A percentile compares a stretch with the other conserved stretches of the same genome.
Conservation (phyloP, 2,888 invertebrate species). For the Ptilodon capucinus region DNA sequence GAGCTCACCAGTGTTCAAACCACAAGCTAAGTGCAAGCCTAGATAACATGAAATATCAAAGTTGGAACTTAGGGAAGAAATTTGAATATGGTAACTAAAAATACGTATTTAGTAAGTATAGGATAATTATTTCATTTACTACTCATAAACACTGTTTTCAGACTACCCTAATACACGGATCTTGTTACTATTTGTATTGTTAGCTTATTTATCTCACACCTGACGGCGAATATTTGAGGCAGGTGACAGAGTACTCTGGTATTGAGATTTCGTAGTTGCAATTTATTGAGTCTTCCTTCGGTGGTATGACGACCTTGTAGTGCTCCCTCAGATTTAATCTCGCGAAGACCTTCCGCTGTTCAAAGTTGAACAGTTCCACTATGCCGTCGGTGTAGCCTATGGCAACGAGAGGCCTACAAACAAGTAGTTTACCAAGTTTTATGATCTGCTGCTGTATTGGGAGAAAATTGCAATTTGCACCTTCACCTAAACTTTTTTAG, state of each 20-base stretch:
- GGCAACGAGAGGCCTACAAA: constrained; percentile 68
- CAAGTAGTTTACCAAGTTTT: not conserved
- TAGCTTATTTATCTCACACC: constrained; percentile 62
- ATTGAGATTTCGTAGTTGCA: constrained; percentile 44
- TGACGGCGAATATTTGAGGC: constrained; percentile 81
- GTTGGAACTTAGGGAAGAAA: not conserved
- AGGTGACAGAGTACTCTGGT: constrained; percentile 59
- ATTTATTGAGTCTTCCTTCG: constrained; percentile 60
- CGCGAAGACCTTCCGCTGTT: constrained; percentile 50
- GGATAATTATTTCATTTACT: no score
- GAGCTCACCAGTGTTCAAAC: constrained; percentile 81
- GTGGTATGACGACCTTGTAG: constrained; percentile 55
- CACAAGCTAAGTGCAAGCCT: constrained; percentile 83
- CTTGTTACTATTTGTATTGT: no score
- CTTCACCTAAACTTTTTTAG: no score
- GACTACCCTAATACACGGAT: no score
- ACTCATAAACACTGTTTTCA: no score
- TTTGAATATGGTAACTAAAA: no score
- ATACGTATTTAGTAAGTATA: no score
- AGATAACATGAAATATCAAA: not conserved
- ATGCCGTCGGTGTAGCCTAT: constrained; percentile 75
- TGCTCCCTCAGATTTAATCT: constrained; percentile 54
- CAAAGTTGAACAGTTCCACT: constrained; percentile 70
- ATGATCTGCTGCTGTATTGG: no score
- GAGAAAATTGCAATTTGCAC: no score